A percentile compares a stretch with the other conserved stretches of the same genome.
Evolutionary conservation across 2,113 vertebrate species (phyloP).

Genomic region (Eretmochelys imbricata): DNA sequence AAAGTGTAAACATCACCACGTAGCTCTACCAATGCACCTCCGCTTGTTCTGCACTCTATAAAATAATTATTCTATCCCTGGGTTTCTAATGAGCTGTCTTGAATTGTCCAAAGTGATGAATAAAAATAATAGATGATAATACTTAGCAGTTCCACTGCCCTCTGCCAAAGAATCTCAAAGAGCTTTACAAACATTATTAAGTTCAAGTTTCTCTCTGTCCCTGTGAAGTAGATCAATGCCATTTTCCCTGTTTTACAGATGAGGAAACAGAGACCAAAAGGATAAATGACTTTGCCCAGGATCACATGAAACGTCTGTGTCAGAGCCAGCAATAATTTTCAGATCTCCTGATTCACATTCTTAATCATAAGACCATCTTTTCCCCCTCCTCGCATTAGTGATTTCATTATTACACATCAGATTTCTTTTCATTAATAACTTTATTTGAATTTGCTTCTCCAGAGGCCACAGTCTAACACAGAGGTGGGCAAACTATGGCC

Average conservation of each 20-base stretch:
- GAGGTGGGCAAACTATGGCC: no score
- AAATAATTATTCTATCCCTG: slow-evolving; percentile 36
- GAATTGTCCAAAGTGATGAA: slow-evolving; percentile 32
- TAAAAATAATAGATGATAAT: slow-evolving; percentile 1
- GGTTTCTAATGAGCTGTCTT: slow-evolving; percentile 35
- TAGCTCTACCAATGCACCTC: slow-evolving; percentile 28
- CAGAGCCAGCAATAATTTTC: background rate
- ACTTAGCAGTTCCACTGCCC: slow-evolving; percentile 32
- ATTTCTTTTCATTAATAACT: background rate
- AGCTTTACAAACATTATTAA: slow-evolving; percentile 30
- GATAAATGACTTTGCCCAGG: slow-evolving; percentile 10
- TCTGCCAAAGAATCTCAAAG: background rate
- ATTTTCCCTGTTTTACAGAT: slow-evolving; percentile 58
- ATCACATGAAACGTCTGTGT: background rate
- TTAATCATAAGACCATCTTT: background rate
- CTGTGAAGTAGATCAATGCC: background rate
- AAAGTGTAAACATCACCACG: background rate
- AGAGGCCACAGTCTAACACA: background rate
- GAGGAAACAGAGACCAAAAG: slow-evolving; percentile 38
- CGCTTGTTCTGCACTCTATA: slow-evolving; percentile 27
- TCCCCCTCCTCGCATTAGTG: background rate
- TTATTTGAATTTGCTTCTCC: background rate
- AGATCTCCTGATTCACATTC: background rate
- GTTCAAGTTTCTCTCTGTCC: background rate
- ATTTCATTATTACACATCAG: background rate